A percentile compares a stretch with the other conserved stretches of the same genome.
Conservation (phyloP, 2,888 invertebrate species). For the Drosophila ezoana region DNA sequence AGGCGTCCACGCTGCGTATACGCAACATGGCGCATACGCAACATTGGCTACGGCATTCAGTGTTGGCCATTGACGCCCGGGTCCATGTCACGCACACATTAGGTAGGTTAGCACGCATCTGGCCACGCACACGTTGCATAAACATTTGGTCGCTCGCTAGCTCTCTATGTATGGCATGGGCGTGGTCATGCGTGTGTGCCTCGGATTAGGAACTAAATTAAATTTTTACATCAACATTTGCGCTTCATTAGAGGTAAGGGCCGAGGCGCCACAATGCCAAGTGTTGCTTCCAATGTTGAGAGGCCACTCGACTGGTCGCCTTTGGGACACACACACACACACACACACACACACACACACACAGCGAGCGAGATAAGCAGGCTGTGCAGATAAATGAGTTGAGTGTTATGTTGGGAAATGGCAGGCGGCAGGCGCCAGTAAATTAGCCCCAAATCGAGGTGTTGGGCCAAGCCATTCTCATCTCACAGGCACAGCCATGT, state of each 20-base stretch:
- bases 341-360: conserved; percentile 5
- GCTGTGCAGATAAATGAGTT: conserved; percentile 65
- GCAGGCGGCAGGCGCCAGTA: conserved; percentile 38
- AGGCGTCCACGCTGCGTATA: conserved; percentile 55
- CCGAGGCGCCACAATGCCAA: conserved; percentile 49
- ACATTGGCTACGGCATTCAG: neutral
- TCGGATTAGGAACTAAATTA: conserved; percentile 74
- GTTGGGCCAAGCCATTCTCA: conserved; percentile 26
- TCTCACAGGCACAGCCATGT: conserved; percentile 14
- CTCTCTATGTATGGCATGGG: neutral
- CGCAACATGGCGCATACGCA: conserved; percentile 56
- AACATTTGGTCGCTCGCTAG: conserved; percentile 61
- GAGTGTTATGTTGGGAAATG: conserved; percentile 69
- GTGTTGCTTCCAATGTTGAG: conserved; percentile 63
- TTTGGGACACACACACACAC: conserved; percentile 59
- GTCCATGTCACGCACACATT: conserved; percentile 75
- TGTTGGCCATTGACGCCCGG: conserved; percentile 44
- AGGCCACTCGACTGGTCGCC: conserved; percentile 63
- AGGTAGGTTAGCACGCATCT: conserved; percentile 72
- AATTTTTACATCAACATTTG: conserved; percentile 79
- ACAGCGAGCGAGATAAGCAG: conserved; percentile 41
- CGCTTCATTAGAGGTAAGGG: conserved; percentile 74
- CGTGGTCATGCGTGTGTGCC: conserved; percentile 60
- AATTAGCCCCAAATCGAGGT: conserved; percentile 44
- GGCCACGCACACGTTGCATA: conserved; percentile 73